These are phyloP conservation scores for Brachypodius melanocephalos DNA, from an alignment of 2,113 vertebrate species.

Conservation along the genomic window DNA sequence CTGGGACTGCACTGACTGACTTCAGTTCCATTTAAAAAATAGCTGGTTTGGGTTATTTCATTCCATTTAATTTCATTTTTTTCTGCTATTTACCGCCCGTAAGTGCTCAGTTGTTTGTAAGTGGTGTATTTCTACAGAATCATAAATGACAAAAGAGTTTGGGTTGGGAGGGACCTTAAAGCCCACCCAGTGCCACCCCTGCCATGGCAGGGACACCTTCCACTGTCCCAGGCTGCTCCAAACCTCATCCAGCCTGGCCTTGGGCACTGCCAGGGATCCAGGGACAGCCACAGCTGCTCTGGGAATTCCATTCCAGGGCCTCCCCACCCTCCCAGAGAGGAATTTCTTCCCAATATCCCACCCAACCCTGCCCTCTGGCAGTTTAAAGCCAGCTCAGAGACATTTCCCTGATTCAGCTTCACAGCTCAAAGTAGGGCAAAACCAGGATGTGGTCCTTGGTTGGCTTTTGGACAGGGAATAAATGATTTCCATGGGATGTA, in stretches of 20 bases:
- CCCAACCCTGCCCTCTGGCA: neutral
- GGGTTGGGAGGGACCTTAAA: neutral
- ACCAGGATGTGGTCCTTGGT: accelerated
- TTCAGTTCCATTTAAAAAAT: neutral
- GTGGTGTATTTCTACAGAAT: neutral
- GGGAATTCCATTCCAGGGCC: neutral
- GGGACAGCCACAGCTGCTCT: neutral
- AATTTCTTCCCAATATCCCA: accelerated
- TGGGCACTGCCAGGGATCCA: neutral
- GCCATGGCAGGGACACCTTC: neutral
- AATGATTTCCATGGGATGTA: neutral
- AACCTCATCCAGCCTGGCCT: neutral
- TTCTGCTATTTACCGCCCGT: neutral
- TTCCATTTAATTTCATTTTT: neutral
- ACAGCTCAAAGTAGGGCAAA: neutral
- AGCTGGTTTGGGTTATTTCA: neutral
- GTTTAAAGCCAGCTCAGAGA: neutral
- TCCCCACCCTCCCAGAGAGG: accelerated
- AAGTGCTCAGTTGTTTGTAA: neutral
- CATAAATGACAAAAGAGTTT: accelerated
- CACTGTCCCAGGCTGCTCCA: neutral
- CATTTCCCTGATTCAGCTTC: neutral
- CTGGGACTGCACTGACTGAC: neutral
- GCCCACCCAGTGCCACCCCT: accelerated
- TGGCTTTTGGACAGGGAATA: neutral